These are phyloP conservation scores for Australoheros facetus DNA, from an alignment of 2,797 vertebrate genomes.

Conservation along the genomic window DNA sequence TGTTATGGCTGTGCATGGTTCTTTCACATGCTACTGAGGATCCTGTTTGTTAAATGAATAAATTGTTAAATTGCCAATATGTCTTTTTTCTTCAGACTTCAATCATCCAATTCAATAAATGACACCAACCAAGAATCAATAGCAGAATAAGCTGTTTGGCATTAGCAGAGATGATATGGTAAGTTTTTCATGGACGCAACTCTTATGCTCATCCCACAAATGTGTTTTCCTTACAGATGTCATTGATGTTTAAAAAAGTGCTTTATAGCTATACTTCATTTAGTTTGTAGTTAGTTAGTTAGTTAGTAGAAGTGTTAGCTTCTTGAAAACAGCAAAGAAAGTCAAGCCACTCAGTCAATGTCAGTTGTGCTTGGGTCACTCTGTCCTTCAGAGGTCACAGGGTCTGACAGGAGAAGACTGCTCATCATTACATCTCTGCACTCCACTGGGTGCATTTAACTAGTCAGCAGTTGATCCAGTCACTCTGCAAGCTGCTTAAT, in stretches of 20 bases:
- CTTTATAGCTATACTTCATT: background rate
- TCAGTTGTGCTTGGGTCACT: background rate
- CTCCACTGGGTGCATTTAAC: conserved; percentile 6
- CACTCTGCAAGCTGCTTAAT: conserved; percentile 51
- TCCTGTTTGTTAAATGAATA: too few species aligned
- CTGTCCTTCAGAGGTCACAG: conserved; percentile 28
- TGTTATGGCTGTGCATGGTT: too few species aligned
- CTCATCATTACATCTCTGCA: conserved; percentile 16
- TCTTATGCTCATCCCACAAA: too few species aligned
- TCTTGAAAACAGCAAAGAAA: background rate
- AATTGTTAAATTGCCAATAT: too few species aligned
- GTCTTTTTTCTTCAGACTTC: too few species aligned
- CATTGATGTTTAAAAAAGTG: background rate
- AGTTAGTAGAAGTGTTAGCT: background rate
- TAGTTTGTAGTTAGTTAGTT: background rate
- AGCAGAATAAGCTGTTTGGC: too few species aligned
- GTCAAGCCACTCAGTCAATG: background rate
- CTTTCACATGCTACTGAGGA: too few species aligned
- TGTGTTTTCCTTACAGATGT: too few species aligned
- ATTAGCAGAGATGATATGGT: too few species aligned
- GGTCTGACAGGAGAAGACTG: conserved; percentile 28
- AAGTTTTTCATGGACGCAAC: too few species aligned
- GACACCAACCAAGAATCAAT: too few species aligned
- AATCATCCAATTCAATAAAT: too few species aligned
- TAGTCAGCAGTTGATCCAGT: conserved; percentile 59